Evolutionary conservation across 2,797 vertebrate species (phyloP).

Genomic region (Nasua narica): DNA sequence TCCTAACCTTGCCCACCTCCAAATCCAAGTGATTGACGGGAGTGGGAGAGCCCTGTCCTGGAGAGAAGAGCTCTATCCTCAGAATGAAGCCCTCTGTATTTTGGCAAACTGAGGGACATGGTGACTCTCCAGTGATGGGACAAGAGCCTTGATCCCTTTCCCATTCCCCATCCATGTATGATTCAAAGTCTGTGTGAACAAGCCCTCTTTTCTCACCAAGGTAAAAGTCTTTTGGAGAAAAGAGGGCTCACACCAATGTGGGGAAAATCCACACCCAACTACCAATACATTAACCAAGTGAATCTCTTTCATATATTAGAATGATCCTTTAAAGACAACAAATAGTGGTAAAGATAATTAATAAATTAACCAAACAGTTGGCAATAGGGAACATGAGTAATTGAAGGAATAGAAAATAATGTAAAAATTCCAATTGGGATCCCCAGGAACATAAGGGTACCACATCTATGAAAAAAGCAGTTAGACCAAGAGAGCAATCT

Average conservation of each 20-base stretch:
- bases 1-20: not conserved
- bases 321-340: not conserved
- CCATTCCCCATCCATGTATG: not conserved
- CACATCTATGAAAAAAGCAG: not conserved
- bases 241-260: not conserved
- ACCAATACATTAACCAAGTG: not conserved
- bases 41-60: not conserved
- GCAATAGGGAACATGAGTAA: not conserved
- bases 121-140: not conserved
- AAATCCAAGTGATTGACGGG: not conserved
- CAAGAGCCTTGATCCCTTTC: not conserved
- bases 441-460: not conserved
- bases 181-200: not conserved
- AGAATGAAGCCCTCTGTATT: not conserved
- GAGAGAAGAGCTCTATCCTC: not conserved
- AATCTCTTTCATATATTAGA: not conserved
- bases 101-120: not conserved
- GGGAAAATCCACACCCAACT: not conserved
- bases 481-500: not conserved
- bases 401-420: not conserved
- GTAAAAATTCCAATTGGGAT: not conserved
- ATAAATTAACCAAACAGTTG: not conserved
- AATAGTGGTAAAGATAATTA: not conserved
- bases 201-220: not conserved
- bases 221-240: not conserved